A percentile compares a stretch with the other conserved stretches of the same genome.
These are phyloP conservation scores for Penaeus japonicus DNA, from an alignment of 1,140 invertebrate species.

Conservation along the genomic window DNA sequence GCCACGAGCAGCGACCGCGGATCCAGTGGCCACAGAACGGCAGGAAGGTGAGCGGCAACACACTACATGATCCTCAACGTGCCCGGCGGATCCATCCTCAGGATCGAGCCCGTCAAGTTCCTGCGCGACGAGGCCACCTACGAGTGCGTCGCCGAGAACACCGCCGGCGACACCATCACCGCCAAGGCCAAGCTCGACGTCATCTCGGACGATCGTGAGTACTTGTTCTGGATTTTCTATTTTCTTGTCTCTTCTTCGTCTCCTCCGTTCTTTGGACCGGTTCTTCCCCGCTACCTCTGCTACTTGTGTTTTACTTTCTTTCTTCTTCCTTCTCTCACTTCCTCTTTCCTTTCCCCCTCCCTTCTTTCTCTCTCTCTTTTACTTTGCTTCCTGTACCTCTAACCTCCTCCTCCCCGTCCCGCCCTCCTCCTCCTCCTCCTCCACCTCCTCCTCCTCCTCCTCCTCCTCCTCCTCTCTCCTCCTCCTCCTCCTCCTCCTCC, in stretches of 20 bases:
- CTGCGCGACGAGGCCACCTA: slow-evolving; percentile 87
- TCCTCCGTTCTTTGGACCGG: too few species aligned
- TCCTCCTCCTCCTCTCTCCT: too few species aligned
- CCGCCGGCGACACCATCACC: slow-evolving; percentile 90
- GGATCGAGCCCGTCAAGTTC: slow-evolving; percentile 89
- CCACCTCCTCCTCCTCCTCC: too few species aligned
- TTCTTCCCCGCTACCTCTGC: too few species aligned
- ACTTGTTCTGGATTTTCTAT: too few species aligned
- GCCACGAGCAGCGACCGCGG: slow-evolving; percentile 85
- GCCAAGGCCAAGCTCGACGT: slow-evolving; percentile 79
- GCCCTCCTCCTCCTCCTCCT: not conserved
- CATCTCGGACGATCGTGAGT: slow-evolving; percentile 73
- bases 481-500: too few species aligned
- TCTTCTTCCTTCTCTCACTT: not conserved
- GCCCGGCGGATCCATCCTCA: slow-evolving; percentile 80
- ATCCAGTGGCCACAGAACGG: slow-evolving; percentile 92
- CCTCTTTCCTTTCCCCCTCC: not conserved
- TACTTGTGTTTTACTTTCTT: not conserved
- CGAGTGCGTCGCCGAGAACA: slow-evolving; percentile 96
- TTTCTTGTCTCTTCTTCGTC: too few species aligned
- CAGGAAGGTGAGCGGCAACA: slow-evolving; percentile 72
- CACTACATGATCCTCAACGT: slow-evolving; percentile 60
- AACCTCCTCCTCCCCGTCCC: not conserved
- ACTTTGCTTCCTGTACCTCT: too few species aligned
- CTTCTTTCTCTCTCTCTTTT: not conserved